Percentiles rank a stretch among this genome's conserved stretches.
These are phyloP conservation scores for Mormoops blainvillei DNA, from an alignment of 2,113 vertebrate species.

Conservation along the genomic window DNA sequence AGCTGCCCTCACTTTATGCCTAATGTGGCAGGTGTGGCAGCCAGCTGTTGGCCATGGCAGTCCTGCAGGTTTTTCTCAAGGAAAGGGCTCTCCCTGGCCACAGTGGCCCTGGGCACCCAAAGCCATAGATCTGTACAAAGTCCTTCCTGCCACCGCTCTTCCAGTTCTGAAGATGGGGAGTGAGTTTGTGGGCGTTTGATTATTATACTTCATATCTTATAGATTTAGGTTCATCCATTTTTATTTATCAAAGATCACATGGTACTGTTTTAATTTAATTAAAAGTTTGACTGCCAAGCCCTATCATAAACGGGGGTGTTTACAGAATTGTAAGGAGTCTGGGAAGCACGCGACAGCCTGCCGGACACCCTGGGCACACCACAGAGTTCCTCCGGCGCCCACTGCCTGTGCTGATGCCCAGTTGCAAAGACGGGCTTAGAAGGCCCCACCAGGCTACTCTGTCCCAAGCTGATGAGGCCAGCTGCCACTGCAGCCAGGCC, in stretches of 20 bases:
- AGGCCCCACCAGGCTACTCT: too few relatives aligned
- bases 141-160: background rate
- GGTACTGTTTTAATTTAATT: background rate
- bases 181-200: background rate
- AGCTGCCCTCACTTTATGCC: background rate
- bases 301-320: background rate
- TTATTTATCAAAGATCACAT: background rate
- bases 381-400: too few relatives aligned
- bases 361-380: background rate
- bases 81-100: background rate
- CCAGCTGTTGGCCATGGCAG: too few relatives aligned
- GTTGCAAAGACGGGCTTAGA: background rate
- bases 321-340: background rate
- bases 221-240: background rate
- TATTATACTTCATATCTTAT: background rate
- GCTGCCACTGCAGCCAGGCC: background rate
- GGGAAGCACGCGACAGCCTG: accelerated
- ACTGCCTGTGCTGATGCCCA: too few relatives aligned
- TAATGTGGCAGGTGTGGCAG: too few relatives aligned
- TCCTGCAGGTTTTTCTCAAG: background rate
- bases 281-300: background rate
- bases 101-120: background rate
- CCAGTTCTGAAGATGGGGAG: background rate
- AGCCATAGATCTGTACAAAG: background rate
- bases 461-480: background rate